Base-by-base conservation (phyloP, 2,113 vertebrate genomes). In the Argyrosomus japonicus region DNA sequence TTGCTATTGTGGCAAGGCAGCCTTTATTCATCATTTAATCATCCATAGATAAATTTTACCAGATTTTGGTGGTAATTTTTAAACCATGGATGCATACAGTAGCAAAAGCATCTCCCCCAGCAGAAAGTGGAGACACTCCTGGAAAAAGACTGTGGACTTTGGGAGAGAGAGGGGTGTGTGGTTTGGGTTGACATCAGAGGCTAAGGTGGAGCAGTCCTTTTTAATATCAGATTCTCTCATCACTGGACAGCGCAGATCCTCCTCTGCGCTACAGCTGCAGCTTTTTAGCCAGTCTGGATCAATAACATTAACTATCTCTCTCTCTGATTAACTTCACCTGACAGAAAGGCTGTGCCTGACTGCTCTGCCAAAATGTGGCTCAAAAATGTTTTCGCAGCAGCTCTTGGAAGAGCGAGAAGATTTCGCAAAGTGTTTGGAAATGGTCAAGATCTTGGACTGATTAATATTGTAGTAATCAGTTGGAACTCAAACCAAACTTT, bases 141-240 rank as follows among this genome's bases (percentile, higher is more conserved):
- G 36, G 48, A n/a, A 48, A 67, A 50, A 56, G 40, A 43, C 2
- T 21, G 10, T 14, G 57, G 9, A 13, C 19, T 75, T 29, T 68
- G 17, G 68, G n/a, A 60, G 43, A 51, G 69, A 63, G 21, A 40
- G 69, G 67, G 21, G 17, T 25, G 60, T 71, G 65, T 63, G 3
- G n/a, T 73, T 72, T 89, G 70, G 72, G 36, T 51, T 68, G 53
- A 85, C 50, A 80, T 87, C 57, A 71, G 68, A 83, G 72, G 73
- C 32, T 18, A 8, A 64, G 27, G 64, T 79, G 25, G 47, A 60
- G 19, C 75, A 63, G 40, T 43, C 1, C 45, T 47, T 5, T 71
- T 64, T 29, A 48, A 65, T 21, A 68, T 77, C 32, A 32, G 56
- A 71, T 50, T 68, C 23, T 68, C 40, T 85, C 61, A 74, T 75